These are phyloP conservation scores for Ptychobarbus kaznakovi DNA, from an alignment of 2,797 vertebrate species.

Conservation along the genomic window DNA sequence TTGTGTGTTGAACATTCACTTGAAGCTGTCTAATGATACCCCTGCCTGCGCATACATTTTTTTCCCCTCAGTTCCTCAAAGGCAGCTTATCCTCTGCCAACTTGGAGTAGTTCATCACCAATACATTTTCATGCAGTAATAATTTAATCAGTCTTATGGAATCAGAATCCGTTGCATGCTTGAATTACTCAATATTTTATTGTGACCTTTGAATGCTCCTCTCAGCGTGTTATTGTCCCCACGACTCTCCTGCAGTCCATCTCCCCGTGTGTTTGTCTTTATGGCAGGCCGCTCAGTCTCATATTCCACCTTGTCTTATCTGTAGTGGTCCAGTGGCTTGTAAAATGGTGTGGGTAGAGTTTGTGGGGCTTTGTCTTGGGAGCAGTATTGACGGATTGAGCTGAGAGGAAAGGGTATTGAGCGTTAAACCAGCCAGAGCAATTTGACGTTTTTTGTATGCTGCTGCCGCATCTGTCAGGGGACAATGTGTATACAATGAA, in stretches of 20 bases:
- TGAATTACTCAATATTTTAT: slow-evolving; percentile 46
- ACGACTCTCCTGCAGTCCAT: slow-evolving; percentile 14
- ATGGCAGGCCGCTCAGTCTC: slow-evolving; percentile 38
- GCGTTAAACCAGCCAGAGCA: slow-evolving; percentile 36
- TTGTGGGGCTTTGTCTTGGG: slow-evolving; percentile 31
- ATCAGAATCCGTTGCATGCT: slow-evolving; percentile 35
- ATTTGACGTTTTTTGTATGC: background rate
- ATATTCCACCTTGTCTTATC: slow-evolving; percentile 49
- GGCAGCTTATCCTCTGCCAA: background rate
- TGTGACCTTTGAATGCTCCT: slow-evolving; percentile 41
- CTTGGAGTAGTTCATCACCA: background rate
- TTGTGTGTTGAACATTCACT: slow-evolving; percentile 44
- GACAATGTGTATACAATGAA: slow-evolving; percentile 15
- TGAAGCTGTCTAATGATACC: slow-evolving; percentile 28
- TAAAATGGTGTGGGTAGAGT: slow-evolving; percentile 48
- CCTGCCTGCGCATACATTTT: background rate
- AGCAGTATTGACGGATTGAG: slow-evolving; percentile 28
- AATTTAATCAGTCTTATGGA: slow-evolving; percentile 32
- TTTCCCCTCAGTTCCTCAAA: slow-evolving; percentile 2
- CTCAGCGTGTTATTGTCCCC: slow-evolving; percentile 32
- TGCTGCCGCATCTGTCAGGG: background rate
- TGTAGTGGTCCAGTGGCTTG: slow-evolving; percentile 52
- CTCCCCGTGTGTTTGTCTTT: slow-evolving; percentile 35
- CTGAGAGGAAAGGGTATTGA: slow-evolving; percentile 19
- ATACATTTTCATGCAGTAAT: slow-evolving; percentile 28